Conservation (phyloP, 2,113 vertebrate species). For the Amblyopsis rosae region DNA sequence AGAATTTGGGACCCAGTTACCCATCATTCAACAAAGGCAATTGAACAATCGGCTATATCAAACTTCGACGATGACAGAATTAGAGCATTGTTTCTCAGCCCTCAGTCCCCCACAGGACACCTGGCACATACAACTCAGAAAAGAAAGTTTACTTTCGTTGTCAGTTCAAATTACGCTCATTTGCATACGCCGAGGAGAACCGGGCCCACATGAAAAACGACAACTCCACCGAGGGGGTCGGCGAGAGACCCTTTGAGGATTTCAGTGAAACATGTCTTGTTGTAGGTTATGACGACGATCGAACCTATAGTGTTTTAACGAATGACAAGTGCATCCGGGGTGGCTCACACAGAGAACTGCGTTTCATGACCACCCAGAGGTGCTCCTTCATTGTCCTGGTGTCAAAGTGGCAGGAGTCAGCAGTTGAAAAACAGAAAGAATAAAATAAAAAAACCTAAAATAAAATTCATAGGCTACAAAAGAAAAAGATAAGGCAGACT, state of each 20-base stretch:
- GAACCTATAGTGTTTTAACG: slow-evolving; percentile 36
- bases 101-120: slow-evolving; percentile 67
- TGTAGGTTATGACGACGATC: slow-evolving; percentile 41
- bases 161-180: slow-evolving; percentile 73
- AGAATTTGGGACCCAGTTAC: slow-evolving; percentile 62
- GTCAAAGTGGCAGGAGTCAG: background rate
- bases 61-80: slow-evolving; percentile 81
- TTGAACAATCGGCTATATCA: slow-evolving; percentile 72
- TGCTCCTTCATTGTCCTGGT: background rate
- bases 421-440: background rate
- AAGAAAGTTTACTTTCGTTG: slow-evolving; percentile 76
- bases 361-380: background rate
- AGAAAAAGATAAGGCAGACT: slow-evolving; percentile 27
- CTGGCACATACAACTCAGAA: slow-evolving; percentile 54
- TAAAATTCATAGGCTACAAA: slow-evolving; percentile 11
- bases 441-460: slow-evolving; percentile 19
- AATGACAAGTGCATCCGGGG: slow-evolving; percentile 19
- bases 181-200: slow-evolving; percentile 65
- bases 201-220: slow-evolving; percentile 60
- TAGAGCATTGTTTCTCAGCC: slow-evolving; percentile 74
- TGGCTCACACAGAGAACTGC: slow-evolving; percentile 4
- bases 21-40: slow-evolving; percentile 72
- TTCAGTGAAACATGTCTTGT: slow-evolving; percentile 14
- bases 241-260: slow-evolving; percentile 28
- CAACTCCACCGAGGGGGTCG: slow-evolving; percentile 37